A percentile compares a stretch with the other conserved stretches of the same genome.
Evolutionary conservation across 2,113 vertebrate species (phyloP).

Genomic region (Rhinolophus ferrumequinum): DNA sequence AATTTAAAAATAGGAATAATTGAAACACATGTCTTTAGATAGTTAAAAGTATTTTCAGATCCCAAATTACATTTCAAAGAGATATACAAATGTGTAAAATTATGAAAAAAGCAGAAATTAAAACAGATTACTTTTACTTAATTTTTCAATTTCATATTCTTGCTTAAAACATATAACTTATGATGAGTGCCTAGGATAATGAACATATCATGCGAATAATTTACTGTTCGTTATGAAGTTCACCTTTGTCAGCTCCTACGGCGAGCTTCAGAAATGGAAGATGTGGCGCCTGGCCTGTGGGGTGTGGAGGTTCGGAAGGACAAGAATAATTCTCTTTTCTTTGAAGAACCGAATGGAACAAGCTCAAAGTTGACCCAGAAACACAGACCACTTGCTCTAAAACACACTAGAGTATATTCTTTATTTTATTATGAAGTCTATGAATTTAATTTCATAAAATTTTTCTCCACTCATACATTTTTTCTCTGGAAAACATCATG

Average conservation of each 20-base stretch:
- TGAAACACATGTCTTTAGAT: background rate
- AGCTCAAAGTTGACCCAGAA: background rate
- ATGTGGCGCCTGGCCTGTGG: background rate
- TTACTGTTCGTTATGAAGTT: background rate
- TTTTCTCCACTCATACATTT: constrained; percentile 36
- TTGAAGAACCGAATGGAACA: background rate
- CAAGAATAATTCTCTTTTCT: background rate
- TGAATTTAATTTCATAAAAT: background rate
- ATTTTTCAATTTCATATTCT: background rate
- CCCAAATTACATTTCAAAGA: background rate
- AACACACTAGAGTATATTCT: background rate
- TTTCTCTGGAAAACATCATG: constrained; percentile 45
- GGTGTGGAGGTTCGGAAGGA: background rate
- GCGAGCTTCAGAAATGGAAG: background rate
- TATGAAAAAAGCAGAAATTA: background rate
- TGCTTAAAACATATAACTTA: background rate
- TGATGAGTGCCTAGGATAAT: background rate
- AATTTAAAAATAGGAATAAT: background rate
- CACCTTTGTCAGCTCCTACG: background rate
- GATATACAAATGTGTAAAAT: background rate
- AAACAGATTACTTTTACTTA: background rate
- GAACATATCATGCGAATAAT: background rate
- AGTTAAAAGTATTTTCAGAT: background rate
- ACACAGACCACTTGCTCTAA: background rate
- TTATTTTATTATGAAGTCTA: accelerated